These are phyloP conservation scores for Serrognathus titanus DNA, from an alignment of 2,888 invertebrate species.

Conservation along the genomic window DNA sequence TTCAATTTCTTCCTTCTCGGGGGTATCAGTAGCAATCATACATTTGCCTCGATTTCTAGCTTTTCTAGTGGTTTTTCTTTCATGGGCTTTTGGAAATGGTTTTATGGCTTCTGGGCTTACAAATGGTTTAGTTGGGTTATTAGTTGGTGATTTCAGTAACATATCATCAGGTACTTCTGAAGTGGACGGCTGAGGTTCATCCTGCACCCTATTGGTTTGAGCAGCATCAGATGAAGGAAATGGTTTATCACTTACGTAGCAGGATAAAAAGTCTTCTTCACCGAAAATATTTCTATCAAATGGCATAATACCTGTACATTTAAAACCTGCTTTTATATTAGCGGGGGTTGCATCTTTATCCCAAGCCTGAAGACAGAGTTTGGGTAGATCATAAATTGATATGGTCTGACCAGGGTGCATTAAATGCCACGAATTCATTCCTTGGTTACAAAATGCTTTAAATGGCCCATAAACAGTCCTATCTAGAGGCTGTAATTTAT, in stretches of 20 bases:
- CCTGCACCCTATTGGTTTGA: too few species aligned
- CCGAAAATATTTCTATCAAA: constrained; percentile 13
- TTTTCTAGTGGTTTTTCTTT: too few species aligned
- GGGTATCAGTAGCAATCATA: too few species aligned
- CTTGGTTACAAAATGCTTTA: constrained; percentile 21
- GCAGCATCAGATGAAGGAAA: background rate
- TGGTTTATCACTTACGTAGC: background rate
- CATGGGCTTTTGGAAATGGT: too few species aligned
- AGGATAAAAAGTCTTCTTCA: constrained; percentile 14
- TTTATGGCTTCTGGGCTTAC: too few species aligned
- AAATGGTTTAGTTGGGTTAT: too few species aligned
- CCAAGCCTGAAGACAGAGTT: constrained; percentile 16
- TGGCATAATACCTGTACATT: background rate
- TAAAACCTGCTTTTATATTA: constrained; percentile 9
- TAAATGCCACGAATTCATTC: constrained; percentile 24
- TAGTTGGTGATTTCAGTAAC: too few species aligned
- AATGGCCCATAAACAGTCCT: constrained; percentile 28
- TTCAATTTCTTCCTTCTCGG: too few species aligned
- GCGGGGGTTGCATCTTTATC: constrained; percentile 13
- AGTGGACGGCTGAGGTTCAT: too few species aligned
- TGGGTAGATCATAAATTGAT: constrained; percentile 24
- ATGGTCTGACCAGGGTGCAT: constrained; percentile 28
- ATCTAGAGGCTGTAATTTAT: constrained; percentile 33
- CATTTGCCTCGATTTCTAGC: too few species aligned
- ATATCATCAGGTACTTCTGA: too few species aligned